These are phyloP conservation scores for Criorhina ranunculi DNA, from an alignment of 2,888 invertebrate species.

Conservation along the genomic window DNA sequence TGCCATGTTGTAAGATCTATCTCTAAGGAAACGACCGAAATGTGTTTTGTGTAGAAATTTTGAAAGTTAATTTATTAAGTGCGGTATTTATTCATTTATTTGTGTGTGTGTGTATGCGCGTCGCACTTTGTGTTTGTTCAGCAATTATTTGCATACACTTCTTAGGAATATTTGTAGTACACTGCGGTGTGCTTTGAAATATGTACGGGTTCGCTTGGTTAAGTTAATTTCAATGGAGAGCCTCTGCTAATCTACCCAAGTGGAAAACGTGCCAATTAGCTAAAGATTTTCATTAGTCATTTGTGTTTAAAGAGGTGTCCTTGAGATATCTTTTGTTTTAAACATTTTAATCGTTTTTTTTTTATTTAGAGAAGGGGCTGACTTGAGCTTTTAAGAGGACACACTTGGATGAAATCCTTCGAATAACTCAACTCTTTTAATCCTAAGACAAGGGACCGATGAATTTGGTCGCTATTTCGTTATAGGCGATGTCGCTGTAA, in stretches of 20 bases:
- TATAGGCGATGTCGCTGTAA: no score
- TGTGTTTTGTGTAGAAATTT: neutral
- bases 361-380: no score
- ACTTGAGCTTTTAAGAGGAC: no score
- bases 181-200: neutral
- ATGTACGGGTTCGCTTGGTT: neutral
- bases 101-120: neutral
- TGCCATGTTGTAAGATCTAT: neutral
- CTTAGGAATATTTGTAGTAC: neutral
- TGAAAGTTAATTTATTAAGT: slow-evolving; percentile 16
- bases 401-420: no score
- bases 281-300: slow-evolving; percentile 4
- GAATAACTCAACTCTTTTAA: no score
- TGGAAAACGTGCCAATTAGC: slow-evolving; percentile 23
- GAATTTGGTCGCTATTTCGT: no score
- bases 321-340: neutral
- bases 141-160: neutral
- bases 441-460: no score
- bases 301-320: neutral
- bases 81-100: slow-evolving; percentile 13
- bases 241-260: neutral
- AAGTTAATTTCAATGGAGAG: neutral
- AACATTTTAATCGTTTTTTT: neutral
- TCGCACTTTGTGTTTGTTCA: neutral
- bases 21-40: neutral